Evolutionary conservation across 2,888 invertebrate species (phyloP), one percentile per base, ranked within the genome.

Genomic region (Meteorus colon): DNA sequence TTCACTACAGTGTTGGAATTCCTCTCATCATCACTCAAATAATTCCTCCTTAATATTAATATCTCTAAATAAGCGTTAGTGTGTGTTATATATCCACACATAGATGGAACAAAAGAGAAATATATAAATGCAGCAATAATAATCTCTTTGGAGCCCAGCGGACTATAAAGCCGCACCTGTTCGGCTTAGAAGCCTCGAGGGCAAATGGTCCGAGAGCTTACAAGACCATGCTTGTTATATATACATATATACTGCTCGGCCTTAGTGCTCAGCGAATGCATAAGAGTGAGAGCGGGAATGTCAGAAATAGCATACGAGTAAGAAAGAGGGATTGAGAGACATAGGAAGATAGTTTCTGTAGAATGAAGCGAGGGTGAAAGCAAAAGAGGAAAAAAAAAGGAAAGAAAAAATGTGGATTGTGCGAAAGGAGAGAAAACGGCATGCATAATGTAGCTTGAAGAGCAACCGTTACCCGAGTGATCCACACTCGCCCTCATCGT

Each of bases 371-470:
- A 45, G 70, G 27, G 31, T 37, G 59, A 24, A 59, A 65, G 60
- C 69, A 45, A 67, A 34, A 8, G 41, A 34, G 73, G 74, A 70
- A 70, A 66, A 72, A 65, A 65, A 62, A 27, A 27, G 24, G 67
- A 69, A 74, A 72, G 62, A 73, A 75, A 74, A 66, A 62, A 24
- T 27, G 72, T 48, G 73, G 69, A 78, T 79, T 73, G 77, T 76
- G 69, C 74, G 74, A 70, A 73, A 75, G 79, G 71, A 72, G 65
- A 65, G 78, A 73, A 77, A 80, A 79, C 81, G 78, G 75, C 77
- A 81, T 82, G 80, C 78, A 80, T 80, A 82, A 82, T 82, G 79
- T 78, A 80, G 75, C 79, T 65, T 65, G 63, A 81, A 80, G 66
- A 80, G 75, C 71, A 77, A 80, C 78, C 80, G 77, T 81, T 80